Percentiles rank a stretch among this genome's conserved stretches.
phyloP scores from a whole-genome alignment of 2,888 invertebrate species.

The Ametastegia equiseti region DNA sequence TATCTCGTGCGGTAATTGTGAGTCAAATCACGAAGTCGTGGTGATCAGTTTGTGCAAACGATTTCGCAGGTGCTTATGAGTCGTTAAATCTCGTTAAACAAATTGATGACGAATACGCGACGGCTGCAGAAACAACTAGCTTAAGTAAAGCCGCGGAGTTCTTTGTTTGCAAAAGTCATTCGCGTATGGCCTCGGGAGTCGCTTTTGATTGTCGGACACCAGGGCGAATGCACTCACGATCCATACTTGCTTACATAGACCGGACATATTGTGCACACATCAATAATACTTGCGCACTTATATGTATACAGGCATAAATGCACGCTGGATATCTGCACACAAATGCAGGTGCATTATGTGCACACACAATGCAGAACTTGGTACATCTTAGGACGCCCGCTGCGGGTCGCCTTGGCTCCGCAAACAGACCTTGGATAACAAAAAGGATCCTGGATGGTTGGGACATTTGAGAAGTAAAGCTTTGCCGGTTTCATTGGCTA shows the following conservation, averaged over 20 bases:
- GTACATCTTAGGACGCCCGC: constrained; percentile 17
- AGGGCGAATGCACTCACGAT: constrained; percentile 35
- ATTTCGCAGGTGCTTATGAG: constrained; percentile 22
- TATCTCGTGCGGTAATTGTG: neutral
- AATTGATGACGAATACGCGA: constrained; percentile 5
- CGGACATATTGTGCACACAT: constrained; percentile 21
- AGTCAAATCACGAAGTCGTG: neutral
- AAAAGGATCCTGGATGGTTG: constrained; percentile 8
- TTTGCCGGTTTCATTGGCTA: neutral
- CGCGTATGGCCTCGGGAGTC: constrained; percentile 45
- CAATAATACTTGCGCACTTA: constrained; percentile 1
- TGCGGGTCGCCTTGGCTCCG: constrained; percentile 24
- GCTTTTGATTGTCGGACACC: constrained; percentile 56
- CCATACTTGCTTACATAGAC: constrained; percentile 22
- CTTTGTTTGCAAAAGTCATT: constrained; percentile 57
- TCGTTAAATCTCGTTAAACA: constrained; percentile 34
- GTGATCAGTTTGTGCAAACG: constrained; percentile 32
- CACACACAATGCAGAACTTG: neutral
- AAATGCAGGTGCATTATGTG: constrained; percentile 18
- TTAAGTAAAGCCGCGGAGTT: constrained; percentile 31
- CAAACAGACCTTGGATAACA: constrained; percentile 36
- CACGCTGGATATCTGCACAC: neutral
- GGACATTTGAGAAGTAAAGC: constrained; percentile 22
- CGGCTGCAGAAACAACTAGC: constrained; percentile 36
- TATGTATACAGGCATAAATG: neutral